Evolutionary conservation across 2,797 vertebrate genomes (phyloP), one percentile per base, ranked within the genome.

Genomic region (Phyllotis vaccarum): DNA sequence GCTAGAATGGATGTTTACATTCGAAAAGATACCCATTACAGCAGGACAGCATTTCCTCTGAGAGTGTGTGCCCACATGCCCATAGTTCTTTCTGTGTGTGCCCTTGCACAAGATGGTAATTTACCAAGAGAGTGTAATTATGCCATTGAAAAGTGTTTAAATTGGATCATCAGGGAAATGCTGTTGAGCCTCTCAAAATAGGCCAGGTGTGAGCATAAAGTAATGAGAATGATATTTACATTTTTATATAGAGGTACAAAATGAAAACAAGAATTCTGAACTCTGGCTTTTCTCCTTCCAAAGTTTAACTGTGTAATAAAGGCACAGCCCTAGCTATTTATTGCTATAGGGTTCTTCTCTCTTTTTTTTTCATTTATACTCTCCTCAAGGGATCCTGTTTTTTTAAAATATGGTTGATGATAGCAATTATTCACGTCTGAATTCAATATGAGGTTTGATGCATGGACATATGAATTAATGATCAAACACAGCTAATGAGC

Each of bases 111-210:
- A 89, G 93, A 87, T 70, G 90, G 60, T 85, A 93, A 95, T 95
- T 97, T 94, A 94, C 78, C 81, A 49, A 93, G 93, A 94, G 81
- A 89, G 40, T 72, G 10, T 94, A 96, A 96, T 97, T 95, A 97
- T 78, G 95, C 79, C 80, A 76, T 72, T 90, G 96, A 90, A 95
- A 93, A 97, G 54, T 81, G 54, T 96, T 93, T 92, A 95, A 95
- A 92, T 95, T 89, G 66, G 79, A 89, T 80, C 74, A 76, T 90
- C 88, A 97, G 79, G 80, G 40, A 97, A 93, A 92, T 87, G 74
- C 72, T 1, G 0, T 54, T n/a, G 79, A 95, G 52, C 2, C 0
- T 76, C 95, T 96, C 93, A 92, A 76, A 96, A 95, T 22, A 95
- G 86, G 40, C 81, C 92, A 97, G 90, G 95, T 97, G 92, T 89